These are phyloP conservation scores for Podabrus alpinus DNA, from an alignment of 2,888 invertebrate species.

Conservation along the genomic window DNA sequence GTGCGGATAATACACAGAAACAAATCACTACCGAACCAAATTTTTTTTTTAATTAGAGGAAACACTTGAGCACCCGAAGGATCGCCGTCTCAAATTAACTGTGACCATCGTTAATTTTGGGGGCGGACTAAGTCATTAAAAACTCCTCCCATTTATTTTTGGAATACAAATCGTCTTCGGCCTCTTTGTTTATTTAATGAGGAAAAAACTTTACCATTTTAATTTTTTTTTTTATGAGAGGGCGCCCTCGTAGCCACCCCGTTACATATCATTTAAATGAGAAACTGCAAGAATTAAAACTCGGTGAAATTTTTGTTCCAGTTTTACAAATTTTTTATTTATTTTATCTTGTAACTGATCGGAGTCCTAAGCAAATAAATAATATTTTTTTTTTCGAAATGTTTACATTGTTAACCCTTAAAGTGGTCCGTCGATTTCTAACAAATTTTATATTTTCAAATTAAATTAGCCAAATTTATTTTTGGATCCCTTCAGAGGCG, in stretches of 20 bases:
- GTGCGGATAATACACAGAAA: background rate
- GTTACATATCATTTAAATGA: too few species aligned
- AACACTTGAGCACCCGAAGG: background rate
- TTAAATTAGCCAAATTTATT: background rate
- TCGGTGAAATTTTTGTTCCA: background rate
- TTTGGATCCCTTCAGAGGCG: background rate
- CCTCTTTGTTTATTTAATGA: background rate
- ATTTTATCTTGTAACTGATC: background rate
- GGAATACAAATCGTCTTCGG: background rate
- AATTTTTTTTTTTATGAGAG: background rate
- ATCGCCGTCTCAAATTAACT: background rate
- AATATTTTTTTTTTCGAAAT: background rate
- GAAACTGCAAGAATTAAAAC: too few species aligned
- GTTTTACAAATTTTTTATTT: background rate
- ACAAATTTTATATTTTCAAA: background rate
- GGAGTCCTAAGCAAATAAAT: background rate
- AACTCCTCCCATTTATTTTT: conserved; percentile 11
- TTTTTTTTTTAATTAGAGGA: background rate
- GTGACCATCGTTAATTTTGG: background rate
- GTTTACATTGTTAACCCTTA: background rate
- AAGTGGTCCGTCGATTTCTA: background rate
- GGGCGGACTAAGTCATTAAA: background rate
- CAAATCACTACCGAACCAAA: background rate
- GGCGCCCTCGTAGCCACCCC: background rate
- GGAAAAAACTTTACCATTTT: background rate